Conservation (phyloP, 2,797 vertebrate species). For the Xerus rutilus region DNA sequence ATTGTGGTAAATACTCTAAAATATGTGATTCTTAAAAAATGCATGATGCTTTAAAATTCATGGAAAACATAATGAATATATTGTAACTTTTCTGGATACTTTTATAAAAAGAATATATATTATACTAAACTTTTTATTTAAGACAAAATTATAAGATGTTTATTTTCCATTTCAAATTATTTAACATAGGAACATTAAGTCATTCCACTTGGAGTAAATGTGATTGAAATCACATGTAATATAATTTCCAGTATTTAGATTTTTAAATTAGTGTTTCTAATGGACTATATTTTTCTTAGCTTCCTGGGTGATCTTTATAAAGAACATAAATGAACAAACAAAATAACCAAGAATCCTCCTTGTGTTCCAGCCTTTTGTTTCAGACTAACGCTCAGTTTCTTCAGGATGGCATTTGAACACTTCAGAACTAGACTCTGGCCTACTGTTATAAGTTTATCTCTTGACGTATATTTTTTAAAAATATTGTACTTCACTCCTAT, state of each 20-base stretch:
- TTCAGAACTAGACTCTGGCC: background rate
- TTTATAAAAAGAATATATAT: background rate
- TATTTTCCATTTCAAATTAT: background rate
- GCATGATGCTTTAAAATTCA: background rate
- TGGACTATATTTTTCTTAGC: background rate
- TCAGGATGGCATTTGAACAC: background rate
- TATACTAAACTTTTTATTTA: background rate
- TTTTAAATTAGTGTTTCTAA: background rate
- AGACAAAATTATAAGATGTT: slow-evolving; percentile 20
- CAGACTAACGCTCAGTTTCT: background rate
- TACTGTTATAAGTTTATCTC: background rate
- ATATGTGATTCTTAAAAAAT: background rate
- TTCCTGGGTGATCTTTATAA: background rate
- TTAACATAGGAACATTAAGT: background rate
- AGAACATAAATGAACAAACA: background rate
- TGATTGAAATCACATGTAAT: slow-evolving; percentile 34
- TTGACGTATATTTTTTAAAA: background rate
- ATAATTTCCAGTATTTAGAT: background rate
- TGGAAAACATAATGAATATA: background rate
- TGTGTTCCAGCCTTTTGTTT: background rate
- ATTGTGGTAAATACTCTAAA: background rate
- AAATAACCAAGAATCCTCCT: background rate
- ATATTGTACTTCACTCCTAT: background rate
- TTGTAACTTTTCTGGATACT: background rate
- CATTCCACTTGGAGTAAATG: background rate